Base-by-base conservation (phyloP, 2,888 invertebrate species). In the Stenoptilia bipunctidactyla region DNA sequence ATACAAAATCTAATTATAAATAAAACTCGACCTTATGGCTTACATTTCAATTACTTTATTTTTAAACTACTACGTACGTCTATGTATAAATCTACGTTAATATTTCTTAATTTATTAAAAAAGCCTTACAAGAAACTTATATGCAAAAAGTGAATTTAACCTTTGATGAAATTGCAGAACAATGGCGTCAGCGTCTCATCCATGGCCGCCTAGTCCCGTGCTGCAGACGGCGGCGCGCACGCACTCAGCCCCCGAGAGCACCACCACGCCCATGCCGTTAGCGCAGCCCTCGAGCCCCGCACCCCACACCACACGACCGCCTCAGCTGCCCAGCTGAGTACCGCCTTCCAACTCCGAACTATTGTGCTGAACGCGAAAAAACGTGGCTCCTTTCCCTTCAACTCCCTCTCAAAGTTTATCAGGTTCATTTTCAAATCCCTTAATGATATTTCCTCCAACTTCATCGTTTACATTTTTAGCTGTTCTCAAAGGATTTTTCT, bases 141-240 rank as follows among this genome's bases (percentile, higher is more conserved):
- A n/a, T n/a, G n/a, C n/a, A n/a, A n/a, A n/a, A n/a, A n/a, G n/a
- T n/a, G n/a, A n/a, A n/a, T n/a, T n/a, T n/a, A n/a, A n/a, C 38
- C 33, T 25, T 34, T 13, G 36, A 36, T 27, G 15, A 9, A 15
- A 35, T 70, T 86, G 58, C 64, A 86, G 88, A 53, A 87, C 88
- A 56, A 73, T 87, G 45, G 87, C 88, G 49, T 85, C 89, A 50
- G 77, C 63, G 41, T 87, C 90, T 50, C 90, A 92, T 64, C 91
- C 92, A 45, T 93, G 93, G 93, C 92, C 93, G 48, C 90, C 89
- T 46, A 92, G 92, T 66, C 90, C 92, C 48, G 87, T 92, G 51
- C 83, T 92, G 56, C 91, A 92, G 54, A 88, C 90, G 43, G 86
- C 89, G 51, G 88, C 89, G 53, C 85, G 92, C 56, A 89, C 91